Evolutionary conservation across 2,797 vertebrate genomes (phyloP), one percentile per base, ranked within the genome.

Genomic region (Sebastes reedi): DNA sequence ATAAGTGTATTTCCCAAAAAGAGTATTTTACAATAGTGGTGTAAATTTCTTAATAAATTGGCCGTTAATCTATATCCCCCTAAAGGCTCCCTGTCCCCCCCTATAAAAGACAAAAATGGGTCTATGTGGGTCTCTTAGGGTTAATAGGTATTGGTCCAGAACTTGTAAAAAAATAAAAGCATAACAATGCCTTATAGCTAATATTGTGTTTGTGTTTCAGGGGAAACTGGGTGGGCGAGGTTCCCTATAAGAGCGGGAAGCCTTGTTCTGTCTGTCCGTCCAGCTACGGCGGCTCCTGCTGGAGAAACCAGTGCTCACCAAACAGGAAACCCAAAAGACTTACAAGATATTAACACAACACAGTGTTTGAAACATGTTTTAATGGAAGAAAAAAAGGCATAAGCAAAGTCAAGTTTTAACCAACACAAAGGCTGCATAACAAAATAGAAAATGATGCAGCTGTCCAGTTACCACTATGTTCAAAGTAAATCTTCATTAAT

Each of bases 221-320:
- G 90, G 97, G 97, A 50, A 98, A 98, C 91, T 98, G 97, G 97
- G 91, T 97, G 1, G 96, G 96, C 50, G 96, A 98, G 87, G 95
- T 95, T 0, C 97, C 97, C 0, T 98, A 97, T 93, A 96, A 96
- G 84, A 86, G 86, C 20, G 97, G 98, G 70, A 92, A 60, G 72
- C 97, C 97, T 0, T 98, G 97, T 71, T 99, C 97, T 0, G 93
- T 96, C 64, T 99, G 97, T 42, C 97, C 97, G 0, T 95, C 96
- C 13, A 92, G 83, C 81, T 98, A 97, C 0, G 95, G 95, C 0
- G 95, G 96, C 59, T 92, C 91, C 87, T 99, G 97, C 88, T 94
- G 86, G 87, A 97, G 95, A 81, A 98, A 97, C 87, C 95, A 97
- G 93, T 98, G 98, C 81, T 96, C 94, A 83, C 93, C 92, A 25